A percentile compares a stretch with the other conserved stretches of the same genome.
phyloP scores from a whole-genome alignment of 2,888 invertebrate genomes.

The Drosophila imparisetae region DNA sequence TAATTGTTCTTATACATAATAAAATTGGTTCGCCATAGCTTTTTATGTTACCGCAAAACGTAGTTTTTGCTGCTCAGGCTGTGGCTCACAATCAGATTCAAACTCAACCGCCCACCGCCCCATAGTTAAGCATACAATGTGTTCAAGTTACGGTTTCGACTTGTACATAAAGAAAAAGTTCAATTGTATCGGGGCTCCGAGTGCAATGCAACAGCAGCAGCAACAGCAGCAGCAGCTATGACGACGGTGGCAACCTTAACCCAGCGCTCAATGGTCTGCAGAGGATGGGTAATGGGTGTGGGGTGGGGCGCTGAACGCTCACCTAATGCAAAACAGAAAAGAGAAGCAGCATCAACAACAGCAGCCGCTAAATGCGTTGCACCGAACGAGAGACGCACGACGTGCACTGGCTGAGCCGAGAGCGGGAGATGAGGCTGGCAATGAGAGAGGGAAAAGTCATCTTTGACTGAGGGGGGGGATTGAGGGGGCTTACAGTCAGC shows the following conservation, averaged over 20 bases:
- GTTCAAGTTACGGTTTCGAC: conserved; percentile 36
- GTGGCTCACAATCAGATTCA: not conserved
- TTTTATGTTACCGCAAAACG: not conserved
- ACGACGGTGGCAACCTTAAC: conserved; percentile 59
- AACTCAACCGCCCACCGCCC: not conserved
- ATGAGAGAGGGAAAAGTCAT: conserved; percentile 14
- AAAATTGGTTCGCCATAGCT: not conserved
- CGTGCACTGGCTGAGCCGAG: conserved; percentile 47
- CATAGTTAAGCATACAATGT: not conserved
- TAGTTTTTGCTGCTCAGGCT: not conserved
- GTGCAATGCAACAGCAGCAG: conserved; percentile 51
- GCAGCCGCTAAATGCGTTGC: conserved; percentile 51
- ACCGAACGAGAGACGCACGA: conserved; percentile 40
- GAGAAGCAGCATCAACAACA: conserved; percentile 27
- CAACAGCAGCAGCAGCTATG: conserved; percentile 16
- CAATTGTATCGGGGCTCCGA: conserved; percentile 72
- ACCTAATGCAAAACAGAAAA: conserved; percentile 64
- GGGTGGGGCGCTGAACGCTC: conserved; percentile 21
- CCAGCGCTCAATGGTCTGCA: conserved; percentile 48
- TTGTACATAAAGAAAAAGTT: conserved; percentile 74
- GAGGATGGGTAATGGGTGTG: not conserved
- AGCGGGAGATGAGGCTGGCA: conserved; percentile 19
- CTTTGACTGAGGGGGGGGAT: not conserved
- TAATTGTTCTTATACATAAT: not conserved
- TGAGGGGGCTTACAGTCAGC: conserved; percentile 11